Base-by-base conservation (phyloP, 2,113 vertebrate genomes). In the Chloropsis cyanopogon region DNA sequence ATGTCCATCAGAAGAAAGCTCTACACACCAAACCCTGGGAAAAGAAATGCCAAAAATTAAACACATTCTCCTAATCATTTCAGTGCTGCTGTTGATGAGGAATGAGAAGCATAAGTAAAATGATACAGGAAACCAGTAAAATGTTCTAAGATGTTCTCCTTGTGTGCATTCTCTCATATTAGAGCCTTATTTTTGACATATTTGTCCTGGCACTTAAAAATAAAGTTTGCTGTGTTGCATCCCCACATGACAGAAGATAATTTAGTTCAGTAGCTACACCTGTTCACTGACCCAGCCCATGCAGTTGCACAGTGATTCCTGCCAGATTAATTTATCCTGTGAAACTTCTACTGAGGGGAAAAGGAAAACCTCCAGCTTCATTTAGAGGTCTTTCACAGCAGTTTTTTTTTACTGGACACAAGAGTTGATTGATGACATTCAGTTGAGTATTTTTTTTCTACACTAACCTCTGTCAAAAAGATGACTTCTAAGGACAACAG, bases 71-170 rank as follows among this genome's bases (percentile, higher is more conserved):
- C n/a, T 29, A 20, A 39, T 42, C 9, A 39, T 61, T 78, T 86
- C 54, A 59, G 11, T 25, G 21, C 10, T 84, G 52, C n/a, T 70
- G 19, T 11, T 64, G 22, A 19, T 20, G 4, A 7, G 6, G 14
- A 37, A 68, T 26, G 14, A 63, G 29, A 84, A 69, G 5, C 8
- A 4, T 14, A 49, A 33, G 10, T 15, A 53, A 81, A 91, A 66
- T 1, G 2, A 35, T 3, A 10, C 65, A 65, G 19, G 10, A 63
- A 88, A 84, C 2, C 2, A 33, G 19, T 15, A 44, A 54, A 52
- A 28, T 0, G 2, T 29, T 56, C 8, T 12, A 26, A 79, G 13
- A 52, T 7, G n/a, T 0, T 16, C 4, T 65, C 15, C 28, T 75
- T 46, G 7, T 12, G 31, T 33, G 15, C 2, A 7, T 49, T 39